Evolutionary conservation across 2,888 invertebrate genomes (phyloP).

Genomic region (Clanis bilineata): DNA sequence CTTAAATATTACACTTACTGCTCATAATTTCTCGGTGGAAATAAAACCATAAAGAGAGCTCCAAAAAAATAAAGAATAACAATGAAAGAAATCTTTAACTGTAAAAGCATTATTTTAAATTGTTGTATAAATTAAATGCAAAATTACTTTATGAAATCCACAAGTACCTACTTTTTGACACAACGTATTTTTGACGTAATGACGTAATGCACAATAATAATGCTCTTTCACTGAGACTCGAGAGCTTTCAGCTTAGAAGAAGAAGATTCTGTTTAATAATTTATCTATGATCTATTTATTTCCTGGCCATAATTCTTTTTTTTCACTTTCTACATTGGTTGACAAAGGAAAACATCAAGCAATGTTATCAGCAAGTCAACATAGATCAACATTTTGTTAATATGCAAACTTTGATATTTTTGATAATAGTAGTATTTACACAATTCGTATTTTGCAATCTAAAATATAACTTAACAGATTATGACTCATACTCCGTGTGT

Average conservation of each 20-base stretch:
- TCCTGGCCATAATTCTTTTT: constrained; percentile 2
- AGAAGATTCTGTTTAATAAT: too few relatives aligned
- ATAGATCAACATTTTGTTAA: constrained; percentile 59
- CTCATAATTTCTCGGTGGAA: constrained; percentile 69
- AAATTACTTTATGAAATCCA: not conserved
- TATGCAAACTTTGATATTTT: constrained; percentile 69
- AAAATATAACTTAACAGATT: constrained; percentile 44
- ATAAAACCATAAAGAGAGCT: constrained; percentile 60
- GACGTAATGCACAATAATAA: too few relatives aligned
- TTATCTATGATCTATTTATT: not conserved
- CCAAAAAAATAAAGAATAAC: constrained; percentile 60
- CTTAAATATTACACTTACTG: constrained; percentile 49
- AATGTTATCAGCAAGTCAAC: constrained; percentile 67
- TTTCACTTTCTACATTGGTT: not conserved
- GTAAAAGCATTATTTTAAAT: constrained; percentile 56
- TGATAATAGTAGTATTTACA: constrained; percentile 64
- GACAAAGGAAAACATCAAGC: constrained; percentile 42
- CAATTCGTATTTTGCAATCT: constrained; percentile 47
- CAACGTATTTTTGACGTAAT: not conserved
- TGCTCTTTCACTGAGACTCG: too few relatives aligned
- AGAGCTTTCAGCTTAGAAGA: too few relatives aligned
- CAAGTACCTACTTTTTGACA: not conserved
- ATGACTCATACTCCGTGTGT: constrained; percentile 48
- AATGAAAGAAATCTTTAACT: constrained; percentile 68
- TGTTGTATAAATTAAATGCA: not conserved